Percentiles rank a stretch among this genome's conserved stretches.
phyloP scores from a whole-genome alignment of 2,113 vertebrate genomes.

The Peromyscus californicus region DNA sequence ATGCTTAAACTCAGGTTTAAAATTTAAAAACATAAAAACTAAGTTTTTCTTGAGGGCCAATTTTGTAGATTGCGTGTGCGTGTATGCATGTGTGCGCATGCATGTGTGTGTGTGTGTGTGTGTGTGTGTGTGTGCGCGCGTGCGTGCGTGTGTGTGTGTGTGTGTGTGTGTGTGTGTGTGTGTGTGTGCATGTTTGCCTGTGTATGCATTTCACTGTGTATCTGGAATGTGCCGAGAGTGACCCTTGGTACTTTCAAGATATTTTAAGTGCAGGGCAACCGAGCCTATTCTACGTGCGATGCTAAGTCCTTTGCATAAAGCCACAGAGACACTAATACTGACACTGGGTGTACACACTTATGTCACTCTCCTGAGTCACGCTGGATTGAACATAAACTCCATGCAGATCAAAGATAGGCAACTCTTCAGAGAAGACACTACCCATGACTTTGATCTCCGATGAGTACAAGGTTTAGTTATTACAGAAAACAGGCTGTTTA shows the following conservation, averaged over 20 bases:
- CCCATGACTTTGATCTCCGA: not conserved
- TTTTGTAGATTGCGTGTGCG: not conserved
- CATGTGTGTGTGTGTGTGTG: not conserved
- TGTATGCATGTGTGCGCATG: not conserved
- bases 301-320: not conserved
- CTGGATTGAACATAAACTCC: not conserved
- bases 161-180: too few species aligned
- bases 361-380: not conserved
- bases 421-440: not conserved
- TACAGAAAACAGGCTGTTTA: not conserved
- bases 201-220: not conserved
- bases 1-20: conserved; percentile 14
- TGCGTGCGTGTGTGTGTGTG: not conserved
- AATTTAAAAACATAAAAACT: conserved; percentile 2
- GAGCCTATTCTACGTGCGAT: not conserved
- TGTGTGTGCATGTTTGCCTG: not conserved
- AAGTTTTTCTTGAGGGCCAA: not conserved
- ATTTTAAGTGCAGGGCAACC: not conserved
- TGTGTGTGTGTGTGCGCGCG: too few species aligned
- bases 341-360: not conserved
- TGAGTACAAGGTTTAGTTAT: not conserved
- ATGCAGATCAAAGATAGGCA: not conserved
- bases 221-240: not conserved
- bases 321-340: not conserved
- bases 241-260: not conserved